Evolutionary conservation across 2,888 invertebrate genomes (phyloP), one percentile per base, ranked within the genome.

Genomic region (Diadromus collaris): DNA sequence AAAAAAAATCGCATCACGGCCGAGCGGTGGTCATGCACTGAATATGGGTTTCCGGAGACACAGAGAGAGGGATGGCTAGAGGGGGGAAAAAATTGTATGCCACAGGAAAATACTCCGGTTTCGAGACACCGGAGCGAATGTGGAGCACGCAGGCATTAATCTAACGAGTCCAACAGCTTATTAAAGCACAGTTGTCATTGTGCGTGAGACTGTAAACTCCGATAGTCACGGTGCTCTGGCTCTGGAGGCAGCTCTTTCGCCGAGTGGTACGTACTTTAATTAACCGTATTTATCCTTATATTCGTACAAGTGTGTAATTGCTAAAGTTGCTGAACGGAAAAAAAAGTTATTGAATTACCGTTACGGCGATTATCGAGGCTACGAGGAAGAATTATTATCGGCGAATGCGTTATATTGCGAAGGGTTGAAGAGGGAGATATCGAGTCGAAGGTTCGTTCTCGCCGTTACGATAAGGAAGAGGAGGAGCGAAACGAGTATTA

Each of bases 251-350:
- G 70, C 64, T 76, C 65, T 38, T 34, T 58, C 64, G 56, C 60
- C 70, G 58, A 70, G 70, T 65, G 41, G 64, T 65, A 60, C 76
- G 76, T 65, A 76, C 76, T 71, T 68, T 48, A 60, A 41, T 27
- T 56, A 13, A 7, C 56, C 46, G 56, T 56, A 54, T 34, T 46
- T 48, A 64, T 65, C 60, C 63, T n/a, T 65, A 60, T 51, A 65
- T 65, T 44, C 69, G 56, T 68, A 51, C 27, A 68, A 73, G 68
- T 69, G 69, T 75, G 65, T 76, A 76, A 76, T 76, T 76, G 76
- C 58, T 58, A 38, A 29, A 34, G 51, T 58, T 54, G 56, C 73
- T 48, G 38, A 21, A 10, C 24, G 51, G 7, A 4, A 19, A 51
- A 68, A 56, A 27, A 68, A 58, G 19, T 56, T 44, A 32, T 41